phyloP scores from a whole-genome alignment of 2,113 vertebrate genomes.

The Alectura lathami region DNA sequence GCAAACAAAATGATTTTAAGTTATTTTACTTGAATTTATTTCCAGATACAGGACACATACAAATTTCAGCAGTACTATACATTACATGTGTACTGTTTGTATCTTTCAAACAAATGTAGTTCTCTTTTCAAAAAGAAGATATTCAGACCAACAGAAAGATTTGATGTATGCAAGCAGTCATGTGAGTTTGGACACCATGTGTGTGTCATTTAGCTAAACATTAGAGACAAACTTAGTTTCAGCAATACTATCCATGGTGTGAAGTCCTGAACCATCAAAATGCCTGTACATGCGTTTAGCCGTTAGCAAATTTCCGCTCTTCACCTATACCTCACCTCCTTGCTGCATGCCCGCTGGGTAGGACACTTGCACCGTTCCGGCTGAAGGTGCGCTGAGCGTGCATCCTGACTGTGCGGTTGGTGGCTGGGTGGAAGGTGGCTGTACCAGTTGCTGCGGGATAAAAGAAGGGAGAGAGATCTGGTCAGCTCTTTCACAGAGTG shows the following conservation, averaged over 20 bases:
- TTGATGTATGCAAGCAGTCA: not conserved
- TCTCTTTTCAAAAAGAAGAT: not conserved
- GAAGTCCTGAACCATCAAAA: not conserved
- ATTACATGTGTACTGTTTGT: not conserved
- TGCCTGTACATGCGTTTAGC: not conserved
- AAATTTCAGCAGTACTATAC: not conserved
- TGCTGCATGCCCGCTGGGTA: not conserved
- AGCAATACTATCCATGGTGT: not conserved
- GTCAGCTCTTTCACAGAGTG: not conserved
- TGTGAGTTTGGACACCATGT: not conserved
- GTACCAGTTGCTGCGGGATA: not conserved
- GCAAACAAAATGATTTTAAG: not conserved
- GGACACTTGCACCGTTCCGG: not conserved
- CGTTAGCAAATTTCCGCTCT: not conserved
- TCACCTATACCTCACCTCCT: not conserved
- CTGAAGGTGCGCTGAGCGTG: not conserved
- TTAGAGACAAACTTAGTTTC: not conserved
- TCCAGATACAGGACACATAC: not conserved
- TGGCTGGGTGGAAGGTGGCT: not conserved
- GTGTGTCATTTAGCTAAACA: not conserved
- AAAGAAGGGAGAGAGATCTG: not conserved
- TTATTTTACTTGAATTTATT: not conserved
- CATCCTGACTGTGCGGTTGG: not conserved
- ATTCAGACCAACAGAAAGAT: not conserved
- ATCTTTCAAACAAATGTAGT: not conserved